Evolutionary conservation across 2,888 invertebrate genomes (phyloP), one percentile per base, ranked within the genome.

Genomic region (Agrotis puta): DNA sequence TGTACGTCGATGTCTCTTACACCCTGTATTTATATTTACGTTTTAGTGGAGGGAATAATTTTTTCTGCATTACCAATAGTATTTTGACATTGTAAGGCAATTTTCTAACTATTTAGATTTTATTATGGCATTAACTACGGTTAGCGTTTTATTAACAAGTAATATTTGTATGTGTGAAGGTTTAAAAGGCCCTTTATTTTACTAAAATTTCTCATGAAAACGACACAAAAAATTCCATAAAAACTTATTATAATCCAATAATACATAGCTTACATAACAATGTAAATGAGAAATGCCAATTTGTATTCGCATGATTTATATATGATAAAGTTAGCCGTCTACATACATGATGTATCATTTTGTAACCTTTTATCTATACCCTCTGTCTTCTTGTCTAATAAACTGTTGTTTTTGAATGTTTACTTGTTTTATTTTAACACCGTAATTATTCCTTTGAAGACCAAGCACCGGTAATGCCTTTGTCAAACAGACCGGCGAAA

Each of bases 331-430:
- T 51, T 79, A 70, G 67, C 67, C 54, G 64, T 71, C 43, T 76
- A 74, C 50, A 50, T 63, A 72, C 68, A 64, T 64, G 9, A 59
- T 78, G 69, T 83, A 84, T 83, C 80, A 67, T 87, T 87, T 83
- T 86, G 69, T 81, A 81, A 81, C 70, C 65, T 69, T 81, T 81
- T 83, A 70, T 77, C 82, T 83, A 62, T 83, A 81, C 74, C 76
- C 65, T 74, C 75, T 82, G 53, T 81, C 84, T 83, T 79, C 87
- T 85, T 78, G 87, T 87, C 85, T 88, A 88, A 81, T 87, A 87
- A 88, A 87, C 74, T 61, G 75, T 84, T 85, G 82, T 88, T 87
- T 88, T 76, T 81, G 68, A 74, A 59, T 45, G 22, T 24, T 59
- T 54, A 2, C 20, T 73, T 69, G 68, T 79, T 81, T 85, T 66